Evolutionary conservation across 2,888 invertebrate genomes (phyloP), one percentile per base, ranked within the genome.

Genomic region (Palloptera scutellata): DNA sequence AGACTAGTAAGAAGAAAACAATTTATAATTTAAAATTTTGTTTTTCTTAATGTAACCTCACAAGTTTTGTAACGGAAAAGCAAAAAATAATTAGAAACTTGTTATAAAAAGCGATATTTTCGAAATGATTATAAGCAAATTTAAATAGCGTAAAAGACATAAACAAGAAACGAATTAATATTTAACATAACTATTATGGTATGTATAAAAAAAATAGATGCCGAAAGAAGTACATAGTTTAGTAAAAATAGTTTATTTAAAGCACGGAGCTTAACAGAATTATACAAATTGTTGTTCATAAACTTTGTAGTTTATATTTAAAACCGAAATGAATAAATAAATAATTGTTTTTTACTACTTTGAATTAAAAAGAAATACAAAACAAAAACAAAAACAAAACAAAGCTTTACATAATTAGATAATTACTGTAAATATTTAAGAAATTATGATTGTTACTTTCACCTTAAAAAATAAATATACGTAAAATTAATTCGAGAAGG

Each of bases 91-190:
- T 30, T 30, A 30, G 30, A 30, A 30, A 30, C 30, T 30, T 30
- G 30, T 30, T 30, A 30, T 30, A 30, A 30, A 30, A 30, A 30
- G 6, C 30, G 30, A 30, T 30, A 4, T 30, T 6, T 2, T 30
- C 30, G 30, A 30, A 30, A 30, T n/a, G n/a, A n/a, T 30, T 30
- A 30, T 30, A 30, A 30, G 6, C 6, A 30, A 30, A 30, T 30
- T 30, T 30, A 2, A 30, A 30, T 30, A 30, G 30, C 30, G 30
- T 30, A 30, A 30, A 30, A 30, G 30, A 64, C 11, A 48, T n/a
- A n/a, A 66, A 54, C 61, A 69, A 43, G 40, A 43, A 61, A 13
- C 42, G 48, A 61, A 61, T 1, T 48, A 13, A 61, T 19, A 51
- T 51, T n/a, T 20, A 20, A 40, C 13, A 45, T 61, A 45, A n/a